Base-by-base conservation (phyloP, 2,797 vertebrate species). In the Lacerta viridis region DNA sequence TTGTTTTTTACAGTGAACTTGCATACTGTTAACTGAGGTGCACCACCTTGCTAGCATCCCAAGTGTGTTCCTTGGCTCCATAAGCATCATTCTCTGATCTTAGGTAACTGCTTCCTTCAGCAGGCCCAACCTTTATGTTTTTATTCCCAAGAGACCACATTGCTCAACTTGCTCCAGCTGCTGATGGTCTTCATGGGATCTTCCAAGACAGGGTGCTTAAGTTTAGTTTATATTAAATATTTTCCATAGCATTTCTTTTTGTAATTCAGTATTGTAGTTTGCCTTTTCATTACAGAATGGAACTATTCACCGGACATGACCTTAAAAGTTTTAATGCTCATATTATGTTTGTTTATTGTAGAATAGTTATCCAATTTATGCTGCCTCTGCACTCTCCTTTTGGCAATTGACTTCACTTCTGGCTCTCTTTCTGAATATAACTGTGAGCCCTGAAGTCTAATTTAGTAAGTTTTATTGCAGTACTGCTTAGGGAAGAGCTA, bases 191-290 rank as follows among this genome's bases (percentile, higher is more conserved):
- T 43, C 41, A 43, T 43, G 41, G 41, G 41, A 43, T 43, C 41
- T 43, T 43, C 41, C 41, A 43, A 5, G 41, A 43, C 41, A 43
- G 41, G 41, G 41, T 43, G 41, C 41, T 43, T 43, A 43, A 43
- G 41, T 43, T 43, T 43, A 43, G 15, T 55, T 55, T 55, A 15
- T 15, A 55, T 55, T 10, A 89, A 91, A 33, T 64, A 88, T 93
- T 95, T 95, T 87, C 50, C 86, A 79, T 75, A 82, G 29, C 20
- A 90, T 92, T 92, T 76, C 75, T 94, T 83, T 89, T 81, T 85
- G 25, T 74, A 91, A 74, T n/a, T 83, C 20, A 36, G 27, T 90
- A 90, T 89, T 64, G 20, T 64, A 64, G 61, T 55, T 20, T 86
- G 39, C 84, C 64, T 87, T 90, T 27, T 66, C 41, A 46, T 88